Conservation (phyloP, 2,113 vertebrate species). For the Dicentrarchus labrax region DNA sequence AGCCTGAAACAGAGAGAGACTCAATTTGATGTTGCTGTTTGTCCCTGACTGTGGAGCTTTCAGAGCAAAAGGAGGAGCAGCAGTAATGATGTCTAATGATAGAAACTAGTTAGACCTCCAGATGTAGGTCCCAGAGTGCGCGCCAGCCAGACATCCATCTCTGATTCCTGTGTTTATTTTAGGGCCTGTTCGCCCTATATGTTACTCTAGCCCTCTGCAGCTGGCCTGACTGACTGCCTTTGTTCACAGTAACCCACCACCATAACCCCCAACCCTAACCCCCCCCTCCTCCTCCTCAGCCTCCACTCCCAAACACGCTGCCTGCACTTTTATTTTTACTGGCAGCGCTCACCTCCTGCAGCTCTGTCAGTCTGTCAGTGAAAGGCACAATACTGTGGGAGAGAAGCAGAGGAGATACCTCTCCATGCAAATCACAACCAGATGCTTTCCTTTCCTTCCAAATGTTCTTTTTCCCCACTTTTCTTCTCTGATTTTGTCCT, state of each 20-base stretch:
- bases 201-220: conserved; percentile 59
- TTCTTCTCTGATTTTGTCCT: conserved; percentile 5
- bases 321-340: conserved; percentile 75
- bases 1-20: conserved; percentile 20
- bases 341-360: conserved; percentile 66
- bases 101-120: conserved; percentile 55
- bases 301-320: conserved; percentile 40
- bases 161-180: conserved; percentile 63
- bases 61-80: conserved; percentile 33
- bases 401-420: conserved; percentile 58
- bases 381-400: conserved; percentile 59
- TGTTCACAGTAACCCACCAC: conserved; percentile 48
- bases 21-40: conserved; percentile 37
- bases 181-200: conserved; percentile 44
- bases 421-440: conserved; percentile 62
- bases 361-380: conserved; percentile 63
- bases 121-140: conserved; percentile 58
- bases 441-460: conserved; percentile 58
- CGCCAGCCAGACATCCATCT: conserved; percentile 49
- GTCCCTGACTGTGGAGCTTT: conserved; percentile 31
- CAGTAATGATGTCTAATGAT: conserved; percentile 62
- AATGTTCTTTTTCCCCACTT: not conserved
- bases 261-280: conserved; percentile 4
- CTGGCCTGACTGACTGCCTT: conserved; percentile 68
- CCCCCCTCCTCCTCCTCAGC: conserved; percentile 24